Evolutionary conservation across 2,888 invertebrate species (phyloP), one percentile per base, ranked within the genome.

Genomic region (Bellardia bayeri): DNA sequence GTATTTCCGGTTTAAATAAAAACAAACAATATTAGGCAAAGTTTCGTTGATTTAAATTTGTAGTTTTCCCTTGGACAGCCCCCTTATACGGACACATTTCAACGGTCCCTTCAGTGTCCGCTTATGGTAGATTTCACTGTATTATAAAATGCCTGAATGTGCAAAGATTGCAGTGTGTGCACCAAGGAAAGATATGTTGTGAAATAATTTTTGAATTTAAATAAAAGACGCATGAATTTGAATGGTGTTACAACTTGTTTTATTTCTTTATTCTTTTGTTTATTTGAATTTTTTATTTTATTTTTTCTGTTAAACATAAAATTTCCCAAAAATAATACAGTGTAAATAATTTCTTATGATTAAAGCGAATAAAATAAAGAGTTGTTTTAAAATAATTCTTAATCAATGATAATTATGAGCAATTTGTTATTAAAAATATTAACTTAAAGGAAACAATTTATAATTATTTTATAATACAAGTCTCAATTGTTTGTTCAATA

Each of bases 161-260:
- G n/a, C n/a, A n/a, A n/a, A n/a, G n/a, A n/a, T n/a, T n/a, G n/a
- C n/a, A n/a, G n/a, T n/a, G n/a, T n/a, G n/a, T n/a, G n/a, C n/a
- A n/a, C n/a, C n/a, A n/a, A n/a, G n/a, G n/a, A n/a, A n/a, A n/a
- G n/a, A n/a, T n/a, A n/a, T n/a, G n/a, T n/a, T n/a, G n/a, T n/a
- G n/a, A n/a, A n/a, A n/a, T n/a, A n/a, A n/a, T n/a, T n/a, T n/a
- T n/a, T n/a, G n/a, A n/a, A 45, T n/a, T 6, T 13, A 51, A 64
- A 76, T 64, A 64, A 76, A 76, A 76, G 2, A 37, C 58, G 4
- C 8, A 37, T 30, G 6, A 37, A 33, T 56, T 66, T 71, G n/a
- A 74, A 79, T 84, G 83, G 87, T 84, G 83, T 87, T 87, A 87
- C 87, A 83, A 87, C 83, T 87, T 80, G 49, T 83, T 84, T 78